Evolutionary conservation across 2,113 vertebrate species (phyloP).

Genomic region (Nothobranchius furzeri): DNA sequence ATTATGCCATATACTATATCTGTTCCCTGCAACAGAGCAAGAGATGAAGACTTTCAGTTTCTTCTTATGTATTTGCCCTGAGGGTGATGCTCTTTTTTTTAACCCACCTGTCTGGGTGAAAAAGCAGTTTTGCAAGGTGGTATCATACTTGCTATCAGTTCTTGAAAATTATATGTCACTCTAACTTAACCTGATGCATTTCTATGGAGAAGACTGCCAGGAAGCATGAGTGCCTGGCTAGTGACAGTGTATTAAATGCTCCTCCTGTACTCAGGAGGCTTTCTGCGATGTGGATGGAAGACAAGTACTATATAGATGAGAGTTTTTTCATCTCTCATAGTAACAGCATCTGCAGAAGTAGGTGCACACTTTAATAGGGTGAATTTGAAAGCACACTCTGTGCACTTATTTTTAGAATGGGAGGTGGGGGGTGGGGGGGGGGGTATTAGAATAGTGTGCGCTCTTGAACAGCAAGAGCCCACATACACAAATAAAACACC

Average conservation of each 20-base stretch:
- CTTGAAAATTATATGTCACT: conserved; percentile 79
- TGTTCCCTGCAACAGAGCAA: conserved; percentile 45
- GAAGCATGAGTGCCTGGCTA: conserved; percentile 22
- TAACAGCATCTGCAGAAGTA: conserved; percentile 11
- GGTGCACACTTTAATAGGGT: conserved; percentile 41
- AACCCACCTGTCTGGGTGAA: conserved; percentile 62
- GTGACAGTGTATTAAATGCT: conserved; percentile 49
- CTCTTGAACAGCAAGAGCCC: conserved; percentile 17
- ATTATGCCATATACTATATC: conserved; percentile 49
- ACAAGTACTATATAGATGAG: conserved; percentile 25
- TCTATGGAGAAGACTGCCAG: conserved; percentile 54
- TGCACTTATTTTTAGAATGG: conserved; percentile 14
- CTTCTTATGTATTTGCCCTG: conserved; percentile 62
- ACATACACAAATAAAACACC: background rate
- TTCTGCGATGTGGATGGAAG: conserved; percentile 27
- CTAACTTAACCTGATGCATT: conserved; percentile 60
- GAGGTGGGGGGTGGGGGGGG: background rate
- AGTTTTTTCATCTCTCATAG: conserved; percentile 23
- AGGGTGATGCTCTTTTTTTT: conserved; percentile 54
- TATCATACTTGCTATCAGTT: conserved; percentile 76
- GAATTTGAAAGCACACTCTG: conserved; percentile 11
- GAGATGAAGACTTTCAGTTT: conserved; percentile 70
- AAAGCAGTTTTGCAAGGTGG: conserved; percentile 62
- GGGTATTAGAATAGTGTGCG: conserved; percentile 3
- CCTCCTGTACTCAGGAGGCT: conserved; percentile 18